Base-by-base conservation (phyloP, 2,797 vertebrate genomes). In the Enteromius thamalakanensis region DNA sequence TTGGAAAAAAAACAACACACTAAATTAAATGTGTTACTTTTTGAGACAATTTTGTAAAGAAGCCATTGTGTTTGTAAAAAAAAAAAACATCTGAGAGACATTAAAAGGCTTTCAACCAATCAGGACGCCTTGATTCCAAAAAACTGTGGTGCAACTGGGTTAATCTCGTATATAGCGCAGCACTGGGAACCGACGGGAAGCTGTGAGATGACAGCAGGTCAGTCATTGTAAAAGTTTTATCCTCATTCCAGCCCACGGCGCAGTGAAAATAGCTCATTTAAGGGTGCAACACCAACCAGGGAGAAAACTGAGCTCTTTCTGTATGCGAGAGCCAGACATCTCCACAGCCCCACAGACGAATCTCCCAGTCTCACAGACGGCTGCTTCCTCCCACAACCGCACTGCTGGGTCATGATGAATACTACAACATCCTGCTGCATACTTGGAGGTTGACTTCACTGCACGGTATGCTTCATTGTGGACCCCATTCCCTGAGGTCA, bases 371-470 rank as follows among this genome's bases (percentile, higher is more conserved):
- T 72, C 69, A 60, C 45, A 58, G 78, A 68, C 79, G 10, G 64
- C 62, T 55, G 49, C 79, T 80, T 68, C 77, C 71, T 85, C 51
- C 53, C 60, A 76, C 47, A 68, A 67, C 79, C 71, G 49, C 49
- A 80, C 51, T 37, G 11, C 75, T 81, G 79, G 62, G 34, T 68
- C 58, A 67, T 9, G 51, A 85, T 69, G 32, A 65, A 80, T 68
- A 60, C 62, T 76, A 72, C 53, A 71, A 80, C 62, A 80, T 81
- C 80, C 60, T 53, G 32, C 40, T 65, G 80, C 80, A 53, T 67
- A 37, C 70, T 42, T 75, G 45, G 69, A 81, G 45, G 55, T 14
- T 65, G 58, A 71, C 32, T 80, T 45, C 69, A 72, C 69, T 49
- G 40, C 40, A 72, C 21, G 62, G 12, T 37, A 49, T 10, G n/a